phyloP scores from a whole-genome alignment of 2,888 invertebrate species.

The Agonum fuliginosum region DNA sequence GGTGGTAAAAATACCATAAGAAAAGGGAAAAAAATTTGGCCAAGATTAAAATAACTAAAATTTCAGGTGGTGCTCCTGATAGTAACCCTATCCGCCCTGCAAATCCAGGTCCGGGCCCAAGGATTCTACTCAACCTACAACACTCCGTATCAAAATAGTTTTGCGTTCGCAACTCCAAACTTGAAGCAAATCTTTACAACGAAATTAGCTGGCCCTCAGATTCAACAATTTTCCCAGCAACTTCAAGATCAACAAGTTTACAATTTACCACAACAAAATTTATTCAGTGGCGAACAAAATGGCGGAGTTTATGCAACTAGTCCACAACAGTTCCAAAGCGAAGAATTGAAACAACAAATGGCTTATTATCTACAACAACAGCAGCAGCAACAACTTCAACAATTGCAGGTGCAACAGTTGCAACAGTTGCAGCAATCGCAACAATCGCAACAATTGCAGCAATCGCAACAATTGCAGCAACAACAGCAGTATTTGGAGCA shows the following conservation, averaged over 20 bases:
- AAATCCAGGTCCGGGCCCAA: slow-evolving; percentile 19
- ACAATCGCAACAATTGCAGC: slow-evolving; percentile 11
- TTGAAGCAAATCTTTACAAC: slow-evolving; percentile 52
- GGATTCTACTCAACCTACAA: slow-evolving; percentile 42
- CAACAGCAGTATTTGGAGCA: slow-evolving; percentile 30
- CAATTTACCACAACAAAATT: slow-evolving; percentile 24
- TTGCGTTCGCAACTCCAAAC: slow-evolving; percentile 53
- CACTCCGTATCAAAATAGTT: slow-evolving; percentile 53
- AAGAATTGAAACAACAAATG: slow-evolving; percentile 35
- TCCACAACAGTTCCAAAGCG: slow-evolving; percentile 35
- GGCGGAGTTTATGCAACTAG: too few relatives aligned
- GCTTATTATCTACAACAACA: slow-evolving; percentile 40
- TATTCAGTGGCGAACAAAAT: too few relatives aligned
- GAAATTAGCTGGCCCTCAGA: slow-evolving; percentile 29
- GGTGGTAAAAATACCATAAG: not conserved
- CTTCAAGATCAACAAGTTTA: slow-evolving; percentile 24
- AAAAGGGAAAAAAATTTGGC: too few relatives aligned
- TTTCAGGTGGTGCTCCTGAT: slow-evolving; percentile 41
- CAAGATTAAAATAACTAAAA: not conserved
- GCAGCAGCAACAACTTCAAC: not conserved
- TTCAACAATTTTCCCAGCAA: slow-evolving; percentile 1
- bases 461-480: slow-evolving; percentile 18
- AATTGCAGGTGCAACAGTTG: slow-evolving; percentile 1
- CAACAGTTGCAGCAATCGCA: slow-evolving; percentile 17
- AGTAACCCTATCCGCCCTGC: not conserved